Evolutionary conservation across 2,113 vertebrate genomes (phyloP).

Genomic region (Myotis lucifugus): DNA sequence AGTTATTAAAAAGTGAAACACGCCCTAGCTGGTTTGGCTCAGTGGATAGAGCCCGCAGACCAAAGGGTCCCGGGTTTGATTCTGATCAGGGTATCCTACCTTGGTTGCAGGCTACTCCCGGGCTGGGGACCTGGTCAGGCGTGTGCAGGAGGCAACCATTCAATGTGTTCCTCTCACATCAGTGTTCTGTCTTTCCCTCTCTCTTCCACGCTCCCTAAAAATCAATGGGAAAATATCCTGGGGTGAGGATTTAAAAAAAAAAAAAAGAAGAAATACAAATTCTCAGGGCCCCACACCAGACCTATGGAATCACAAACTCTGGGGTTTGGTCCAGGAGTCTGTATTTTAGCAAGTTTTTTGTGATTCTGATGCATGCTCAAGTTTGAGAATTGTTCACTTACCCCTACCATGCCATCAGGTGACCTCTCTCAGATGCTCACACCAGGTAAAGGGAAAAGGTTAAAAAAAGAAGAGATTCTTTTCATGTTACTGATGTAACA

Average conservation of each 20-base stretch:
- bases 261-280: neutral
- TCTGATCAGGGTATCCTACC: too few relatives aligned
- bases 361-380: neutral
- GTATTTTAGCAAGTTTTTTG: neutral
- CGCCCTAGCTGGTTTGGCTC: neutral
- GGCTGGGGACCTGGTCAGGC: too few relatives aligned
- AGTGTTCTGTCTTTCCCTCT: too few relatives aligned
- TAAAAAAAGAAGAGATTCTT: neutral
- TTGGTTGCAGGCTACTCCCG: too few relatives aligned
- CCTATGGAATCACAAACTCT: neutral
- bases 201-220: too few relatives aligned
- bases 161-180: too few relatives aligned
- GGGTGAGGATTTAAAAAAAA: too few relatives aligned
- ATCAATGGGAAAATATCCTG: too few relatives aligned
- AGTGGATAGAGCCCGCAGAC: too few relatives aligned
- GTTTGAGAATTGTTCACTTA: neutral
- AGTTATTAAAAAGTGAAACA: slow-evolving; percentile 17
- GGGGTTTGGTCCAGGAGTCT: neutral
- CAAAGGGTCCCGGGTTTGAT: too few relatives aligned
- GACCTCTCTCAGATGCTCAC: neutral
- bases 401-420: neutral
- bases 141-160: too few relatives aligned
- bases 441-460: neutral
- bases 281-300: neutral
- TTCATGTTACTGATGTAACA: neutral